These are phyloP conservation scores for Liolophura sinensis DNA, from an alignment of 1,140 invertebrate genomes.

Conservation along the genomic window DNA sequence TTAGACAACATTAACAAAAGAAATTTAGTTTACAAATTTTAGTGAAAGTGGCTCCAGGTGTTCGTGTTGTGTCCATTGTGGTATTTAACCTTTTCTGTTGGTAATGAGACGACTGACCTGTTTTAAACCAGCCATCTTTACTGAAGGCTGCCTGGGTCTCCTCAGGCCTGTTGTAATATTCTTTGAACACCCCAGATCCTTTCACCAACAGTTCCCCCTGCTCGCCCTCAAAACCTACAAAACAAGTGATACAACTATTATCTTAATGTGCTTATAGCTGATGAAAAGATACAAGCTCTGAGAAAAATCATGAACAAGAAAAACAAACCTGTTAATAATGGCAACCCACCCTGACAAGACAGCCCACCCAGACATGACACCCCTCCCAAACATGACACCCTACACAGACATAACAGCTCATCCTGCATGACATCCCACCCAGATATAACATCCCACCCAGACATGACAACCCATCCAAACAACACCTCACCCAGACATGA, in stretches of 20 bases:
- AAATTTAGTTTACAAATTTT: no score
- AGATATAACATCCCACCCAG: no score
- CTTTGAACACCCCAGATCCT: slow-evolving; percentile 76
- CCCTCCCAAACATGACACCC: not conserved
- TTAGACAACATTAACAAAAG: no score
- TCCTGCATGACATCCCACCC: no score
- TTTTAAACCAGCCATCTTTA: slow-evolving; percentile 83
- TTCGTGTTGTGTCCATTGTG: not conserved
- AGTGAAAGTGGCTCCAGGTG: no score
- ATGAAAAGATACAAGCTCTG: not conserved
- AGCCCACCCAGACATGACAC: no score
- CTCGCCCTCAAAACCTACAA: not conserved
- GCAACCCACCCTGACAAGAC: no score
- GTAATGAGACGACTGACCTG: slow-evolving; percentile 64
- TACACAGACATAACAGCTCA: not conserved
- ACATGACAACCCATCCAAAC: no score
- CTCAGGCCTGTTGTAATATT: slow-evolving; percentile 78
- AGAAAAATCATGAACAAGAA: no score
- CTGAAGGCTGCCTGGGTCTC: slow-evolving; percentile 75
- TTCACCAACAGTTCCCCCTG: slow-evolving; percentile 75
- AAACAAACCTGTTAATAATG: no score
- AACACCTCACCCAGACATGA: no score
- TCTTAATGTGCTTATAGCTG: not conserved
- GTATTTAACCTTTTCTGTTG: no score
- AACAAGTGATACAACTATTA: not conserved